Evolutionary conservation across 2,888 invertebrate genomes (phyloP), one percentile per base, ranked within the genome.

Genomic region (Bhutanitis thaidina): DNA sequence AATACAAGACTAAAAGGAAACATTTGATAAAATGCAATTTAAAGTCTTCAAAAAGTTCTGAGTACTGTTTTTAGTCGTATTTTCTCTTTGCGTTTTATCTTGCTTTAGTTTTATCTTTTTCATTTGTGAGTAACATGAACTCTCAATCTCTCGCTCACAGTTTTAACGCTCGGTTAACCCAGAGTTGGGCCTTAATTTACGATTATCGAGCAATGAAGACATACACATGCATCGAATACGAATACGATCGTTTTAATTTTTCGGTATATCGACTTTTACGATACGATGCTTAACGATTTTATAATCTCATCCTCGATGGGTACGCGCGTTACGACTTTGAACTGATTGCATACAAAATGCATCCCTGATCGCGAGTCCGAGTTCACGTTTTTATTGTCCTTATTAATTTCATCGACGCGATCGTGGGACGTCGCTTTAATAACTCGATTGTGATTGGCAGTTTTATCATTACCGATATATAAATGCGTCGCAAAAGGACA

Each of bases 161-260:
- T 82, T 87, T 87, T 84, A 78, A 86, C 84, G 84, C 83, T 81
- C 82, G 69, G 82, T 88, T 82, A 72, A 80, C 72, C 75, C 69
- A 67, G 68, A 71, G 70, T 74, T 67, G 73, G 73, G 55, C 69
- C 72, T 75, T 80, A 83, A 86, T 87, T 87, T 87, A 86, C 75
- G 86, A 83, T 84, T 80, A 83, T 82, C 75, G 80, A 67, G 64
- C 61, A 76, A 80, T 80, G 73, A 83, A 82, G 78, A 83, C 78
- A 76, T 77, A 74, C 67, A 71, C 69, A 74, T 69, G 69, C 73
- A 77, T 74, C 70, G 68, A 72, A 73, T 64, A 64, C 58, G 62
- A 67, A 62, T 63, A 61, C 58, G 55, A 55, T 64, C 62, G 70
- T 71, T 65, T 73, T 69, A 69, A 70, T 70, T 69, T 71, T 73